Evolutionary conservation across 1,140 invertebrate genomes (phyloP).

Genomic region (Armadillidium nasatum): DNA sequence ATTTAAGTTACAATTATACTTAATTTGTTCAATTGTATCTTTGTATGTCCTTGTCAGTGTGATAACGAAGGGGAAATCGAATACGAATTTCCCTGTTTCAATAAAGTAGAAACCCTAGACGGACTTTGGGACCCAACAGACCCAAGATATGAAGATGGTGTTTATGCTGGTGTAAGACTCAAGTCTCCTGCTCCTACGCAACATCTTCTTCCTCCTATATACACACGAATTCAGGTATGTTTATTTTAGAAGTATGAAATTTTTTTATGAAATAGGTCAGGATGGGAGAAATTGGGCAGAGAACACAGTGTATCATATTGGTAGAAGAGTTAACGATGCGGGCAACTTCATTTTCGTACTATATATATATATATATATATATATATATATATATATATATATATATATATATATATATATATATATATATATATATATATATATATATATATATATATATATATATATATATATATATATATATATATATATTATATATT

Average conservation of each 20-base stretch:
- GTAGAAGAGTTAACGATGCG: no score
- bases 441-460: no score
- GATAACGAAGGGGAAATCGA: slow-evolving; percentile 68
- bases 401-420: no score
- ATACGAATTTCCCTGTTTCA: slow-evolving; percentile 77
- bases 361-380: no score
- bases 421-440: no score
- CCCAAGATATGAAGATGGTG: slow-evolving; percentile 54
- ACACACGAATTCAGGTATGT: slow-evolving; percentile 64
- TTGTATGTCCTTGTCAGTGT: slow-evolving; percentile 52
- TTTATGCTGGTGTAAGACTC: slow-evolving; percentile 66
- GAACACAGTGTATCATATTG: no score
- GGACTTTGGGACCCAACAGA: slow-evolving; percentile 68
- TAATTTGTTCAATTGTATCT: background rate
- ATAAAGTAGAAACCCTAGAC: slow-evolving; percentile 65
- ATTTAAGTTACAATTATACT: no score
- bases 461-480: no score
- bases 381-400: no score
- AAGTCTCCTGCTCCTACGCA: slow-evolving; percentile 56
- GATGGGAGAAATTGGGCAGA: background rate
- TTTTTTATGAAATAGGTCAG: background rate
- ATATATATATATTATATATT: no score
- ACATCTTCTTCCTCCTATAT: slow-evolving; percentile 60
- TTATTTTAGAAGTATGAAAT: background rate
- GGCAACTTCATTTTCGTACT: no score